phyloP scores from a whole-genome alignment of 2,888 invertebrate species.

The Philereme transversata region DNA sequence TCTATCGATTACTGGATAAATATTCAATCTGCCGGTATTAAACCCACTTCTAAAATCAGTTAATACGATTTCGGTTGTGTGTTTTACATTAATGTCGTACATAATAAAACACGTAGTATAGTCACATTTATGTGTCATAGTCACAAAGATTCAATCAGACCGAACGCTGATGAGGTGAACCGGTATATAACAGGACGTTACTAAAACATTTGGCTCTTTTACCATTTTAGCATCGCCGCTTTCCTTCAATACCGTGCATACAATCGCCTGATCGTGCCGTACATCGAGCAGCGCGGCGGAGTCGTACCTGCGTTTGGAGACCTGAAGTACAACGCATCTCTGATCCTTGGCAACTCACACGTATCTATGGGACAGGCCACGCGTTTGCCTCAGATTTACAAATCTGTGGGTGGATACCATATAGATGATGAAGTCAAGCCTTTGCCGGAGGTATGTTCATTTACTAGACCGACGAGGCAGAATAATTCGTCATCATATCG shows the following conservation, averaged over 20 bases:
- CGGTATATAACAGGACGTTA: too few relatives aligned
- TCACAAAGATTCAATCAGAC: too few relatives aligned
- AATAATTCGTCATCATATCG: too few relatives aligned
- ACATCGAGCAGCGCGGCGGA: conserved; percentile 48
- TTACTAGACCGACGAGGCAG: background rate
- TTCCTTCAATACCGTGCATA: conserved; percentile 27
- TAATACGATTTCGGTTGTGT: too few relatives aligned
- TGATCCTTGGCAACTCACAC: conserved; percentile 60
- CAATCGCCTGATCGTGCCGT: conserved; percentile 38
- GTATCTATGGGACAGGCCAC: conserved; percentile 49
- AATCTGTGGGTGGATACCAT: conserved; percentile 62
- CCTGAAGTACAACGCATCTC: conserved; percentile 54
- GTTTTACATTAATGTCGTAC: too few relatives aligned
- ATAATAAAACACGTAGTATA: too few relatives aligned
- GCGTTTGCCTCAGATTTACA: conserved; percentile 58
- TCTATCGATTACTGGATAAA: too few relatives aligned
- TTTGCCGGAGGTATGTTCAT: conserved; percentile 51
- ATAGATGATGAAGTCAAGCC: conserved; percentile 53
- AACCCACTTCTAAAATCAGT: too few relatives aligned
- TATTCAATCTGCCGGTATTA: too few relatives aligned
- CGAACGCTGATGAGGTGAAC: too few relatives aligned
- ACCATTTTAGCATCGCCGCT: conserved; percentile 18
- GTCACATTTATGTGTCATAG: too few relatives aligned
- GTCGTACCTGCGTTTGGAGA: conserved; percentile 49
- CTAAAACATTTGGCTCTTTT: background rate